Evolutionary conservation across 2,888 invertebrate species (phyloP).

Genomic region (Endotricha flammealis): DNA sequence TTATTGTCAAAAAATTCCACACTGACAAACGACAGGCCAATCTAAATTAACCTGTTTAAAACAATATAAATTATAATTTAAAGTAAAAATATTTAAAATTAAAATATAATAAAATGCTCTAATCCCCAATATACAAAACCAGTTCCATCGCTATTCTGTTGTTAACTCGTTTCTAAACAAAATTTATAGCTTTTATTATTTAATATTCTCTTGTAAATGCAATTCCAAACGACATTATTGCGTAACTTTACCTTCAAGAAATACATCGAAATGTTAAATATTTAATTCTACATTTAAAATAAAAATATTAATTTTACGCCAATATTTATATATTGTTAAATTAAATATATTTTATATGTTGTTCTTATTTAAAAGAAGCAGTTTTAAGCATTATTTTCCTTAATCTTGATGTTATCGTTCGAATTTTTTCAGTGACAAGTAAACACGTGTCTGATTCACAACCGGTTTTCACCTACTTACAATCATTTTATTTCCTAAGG

Average conservation of each 20-base stretch:
- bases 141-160: slow-evolving; percentile 6
- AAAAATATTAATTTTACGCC: no score
- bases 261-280: no score
- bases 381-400: slow-evolving; percentile 14
- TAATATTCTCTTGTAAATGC: slow-evolving; percentile 7
- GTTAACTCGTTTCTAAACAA: slow-evolving; percentile 9
- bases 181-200: slow-evolving; percentile 9
- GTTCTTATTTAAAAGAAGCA: no score
- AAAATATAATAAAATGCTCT: background rate
- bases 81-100: background rate
- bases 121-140: slow-evolving; percentile 5
- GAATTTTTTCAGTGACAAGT: slow-evolving; percentile 36
- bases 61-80: no score
- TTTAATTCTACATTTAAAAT: no score
- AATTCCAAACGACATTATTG: slow-evolving; percentile 2
- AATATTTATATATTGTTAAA: no score
- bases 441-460: slow-evolving; percentile 43
- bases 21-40: background rate
- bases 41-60: background rate
- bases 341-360: no score
- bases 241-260: no score
- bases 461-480: slow-evolving; percentile 39
- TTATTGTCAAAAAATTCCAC: no score
- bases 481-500: slow-evolving; percentile 35
- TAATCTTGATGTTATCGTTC: slow-evolving; percentile 22